Base-by-base conservation (phyloP, 2,888 invertebrate genomes). In the Gnatocerus cornutus region DNA sequence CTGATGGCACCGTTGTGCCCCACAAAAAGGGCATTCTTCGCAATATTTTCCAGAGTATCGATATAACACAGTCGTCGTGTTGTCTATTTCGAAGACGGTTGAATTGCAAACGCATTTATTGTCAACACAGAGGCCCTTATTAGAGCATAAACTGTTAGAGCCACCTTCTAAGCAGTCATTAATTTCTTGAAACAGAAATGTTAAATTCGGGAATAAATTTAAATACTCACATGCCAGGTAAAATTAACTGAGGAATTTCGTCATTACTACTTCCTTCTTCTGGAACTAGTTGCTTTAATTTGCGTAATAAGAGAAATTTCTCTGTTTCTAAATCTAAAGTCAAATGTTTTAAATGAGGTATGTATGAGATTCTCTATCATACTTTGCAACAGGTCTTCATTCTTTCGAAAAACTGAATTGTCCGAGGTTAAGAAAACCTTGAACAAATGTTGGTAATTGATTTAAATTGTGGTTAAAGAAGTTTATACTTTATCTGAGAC, bases 1-100 rank as follows among this genome's bases (percentile, higher is more conserved):
- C 12, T 65, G 48, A 3, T 1, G 5, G n/a, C 65, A 69, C 63
- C 89, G 86, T 69, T 87, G 84, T 2, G 87, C 88, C 0, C 88
- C 87, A 75, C 93, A 92, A 0, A 90, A 89, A 0, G 90, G 89
- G 76, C 93, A 93, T 55, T 88, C 88, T 72, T 93, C 55, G 12
- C 64, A 64, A 30, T 29, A 55, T n/a, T 16, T 43, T 45, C 64
- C 64, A 5, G 45, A 30, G 33, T 45, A 45, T 1, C 55, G 16
- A 29, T 63, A 52, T 3, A 13, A 14, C 30, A 48, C n/a, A n/a
- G 41, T 52, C 3, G 16, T n/a, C 3, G 16, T n/a, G 9, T 53
- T 41, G 9, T 52, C 29, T 1, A 43, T 12, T 14, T 39, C 16
- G 1, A 33, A 13, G 3, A 43, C 30, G 9, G 6, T 16, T 0